Percentiles rank a stretch among this genome's conserved stretches.
phyloP scores from a whole-genome alignment of 2,113 vertebrate genomes.

The Empidonax alnorum region DNA sequence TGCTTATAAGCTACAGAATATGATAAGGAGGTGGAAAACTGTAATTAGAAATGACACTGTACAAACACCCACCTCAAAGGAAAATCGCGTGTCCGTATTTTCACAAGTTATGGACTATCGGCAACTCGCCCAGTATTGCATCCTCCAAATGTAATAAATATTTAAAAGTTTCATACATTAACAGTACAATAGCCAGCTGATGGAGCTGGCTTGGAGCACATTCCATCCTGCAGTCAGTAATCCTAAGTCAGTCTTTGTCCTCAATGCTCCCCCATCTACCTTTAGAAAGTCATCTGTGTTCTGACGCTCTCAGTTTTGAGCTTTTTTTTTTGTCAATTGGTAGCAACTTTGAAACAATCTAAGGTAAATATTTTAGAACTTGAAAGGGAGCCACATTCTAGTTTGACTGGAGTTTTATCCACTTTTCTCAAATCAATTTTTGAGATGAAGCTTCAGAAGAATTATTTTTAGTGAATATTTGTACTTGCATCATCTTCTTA shows the following conservation, averaged over 20 bases:
- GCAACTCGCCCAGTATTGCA: background rate
- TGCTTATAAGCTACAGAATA: background rate
- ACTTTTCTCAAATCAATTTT: background rate
- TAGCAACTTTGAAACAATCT: background rate
- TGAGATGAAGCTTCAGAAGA: background rate
- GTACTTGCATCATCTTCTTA: background rate
- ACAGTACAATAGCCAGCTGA: background rate
- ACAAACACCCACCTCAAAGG: background rate
- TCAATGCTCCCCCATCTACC: background rate
- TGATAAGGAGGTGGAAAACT: background rate
- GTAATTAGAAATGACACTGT: background rate
- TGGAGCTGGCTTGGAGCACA: background rate
- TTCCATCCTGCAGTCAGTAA: background rate
- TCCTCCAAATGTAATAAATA: background rate
- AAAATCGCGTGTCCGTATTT: background rate
- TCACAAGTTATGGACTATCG: background rate
- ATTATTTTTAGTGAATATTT: background rate
- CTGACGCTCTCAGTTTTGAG: background rate
- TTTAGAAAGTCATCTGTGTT: background rate
- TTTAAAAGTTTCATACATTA: background rate
- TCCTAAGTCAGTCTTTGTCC: fast-evolving
- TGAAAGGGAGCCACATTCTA: background rate
- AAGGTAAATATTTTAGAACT: background rate
- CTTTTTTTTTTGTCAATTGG: background rate
- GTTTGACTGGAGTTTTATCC: background rate